Base-by-base conservation (phyloP, 2,888 invertebrate species). In the Tetanocera ferruginea region DNA sequence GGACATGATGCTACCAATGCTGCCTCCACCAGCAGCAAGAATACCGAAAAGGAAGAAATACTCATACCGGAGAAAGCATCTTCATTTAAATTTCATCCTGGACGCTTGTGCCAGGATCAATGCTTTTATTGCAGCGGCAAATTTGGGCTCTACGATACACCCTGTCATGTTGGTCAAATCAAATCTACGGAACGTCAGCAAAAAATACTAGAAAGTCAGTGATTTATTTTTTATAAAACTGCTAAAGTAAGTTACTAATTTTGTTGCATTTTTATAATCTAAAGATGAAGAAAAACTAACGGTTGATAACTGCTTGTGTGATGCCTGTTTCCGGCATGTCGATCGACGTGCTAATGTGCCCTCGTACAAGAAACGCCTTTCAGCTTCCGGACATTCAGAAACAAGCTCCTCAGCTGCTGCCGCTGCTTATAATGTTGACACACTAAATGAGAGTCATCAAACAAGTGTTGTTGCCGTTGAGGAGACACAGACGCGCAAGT, bases 31-130 rank as follows among this genome's bases (percentile, higher is more conserved):
- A 81, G 79, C 62, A 84, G 82, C 73, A 90, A 89, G 76, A 89
- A 88, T 79, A 89, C 89, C 72, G 89, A 89, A 74, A 89, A 89
- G 80, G 89, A 89, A 81, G 85, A 88, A 83, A 92, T 96, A 84
- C 94, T 96, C 77, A 96, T 96, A 83, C 96, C 96, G 1, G 96
- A 96, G 90, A 96, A 96, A 89, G 95, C 95, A 0, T 95, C 95
- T 9, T 96, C 96, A 0, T 96, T 96, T 89, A 95, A 95, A 85
- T 95, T 96, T 84, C 96, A 96, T 90, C 96, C 96, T 0, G 95
- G 93, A 0, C 90, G 96, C 11, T 89, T 95, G 72, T 96, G 96
- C 87, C 94, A 94, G 87, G 96, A 96, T 89, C 95, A 96, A 84
- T 96, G 96, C 86, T 94, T 94, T 86, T 96, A 96, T 88, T 96